Conservation (phyloP, 1,140 invertebrate species). For the Nebria ingens region DNA sequence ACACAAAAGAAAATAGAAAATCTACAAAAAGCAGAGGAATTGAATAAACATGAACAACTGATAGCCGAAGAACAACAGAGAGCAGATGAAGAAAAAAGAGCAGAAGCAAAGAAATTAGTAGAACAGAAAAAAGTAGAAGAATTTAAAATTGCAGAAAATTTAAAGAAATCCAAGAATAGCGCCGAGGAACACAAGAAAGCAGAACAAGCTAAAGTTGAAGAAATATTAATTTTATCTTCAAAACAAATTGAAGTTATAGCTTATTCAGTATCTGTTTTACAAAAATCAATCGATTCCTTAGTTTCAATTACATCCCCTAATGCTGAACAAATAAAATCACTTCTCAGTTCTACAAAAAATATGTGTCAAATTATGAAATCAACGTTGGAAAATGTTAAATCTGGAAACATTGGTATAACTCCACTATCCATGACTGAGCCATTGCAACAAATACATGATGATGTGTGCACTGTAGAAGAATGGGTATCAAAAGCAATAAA, state of each 20-base stretch:
- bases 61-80: constrained; percentile 11
- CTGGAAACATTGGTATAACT: background rate
- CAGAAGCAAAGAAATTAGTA: constrained; percentile 7
- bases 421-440: background rate
- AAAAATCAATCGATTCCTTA: no score
- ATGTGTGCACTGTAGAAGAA: background rate
- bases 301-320: background rate
- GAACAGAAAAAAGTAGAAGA: background rate
- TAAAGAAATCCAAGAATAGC: background rate
- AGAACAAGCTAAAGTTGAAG: constrained; percentile 13
- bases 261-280: no score
- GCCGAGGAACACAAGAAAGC: constrained; percentile 11
- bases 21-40: constrained; percentile 12
- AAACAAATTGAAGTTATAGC: background rate
- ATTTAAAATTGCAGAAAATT: background rate
- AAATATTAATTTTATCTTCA: background rate
- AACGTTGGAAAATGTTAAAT: background rate
- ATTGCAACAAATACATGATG: background rate
- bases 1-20: constrained; percentile 11
- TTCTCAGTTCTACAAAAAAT: background rate
- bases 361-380: background rate
- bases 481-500: background rate
- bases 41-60: background rate
- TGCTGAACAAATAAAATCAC: background rate
- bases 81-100: constrained; percentile 11